Evolutionary conservation across 2,888 invertebrate genomes (phyloP).

Genomic region (Hyposoter didymator): DNA sequence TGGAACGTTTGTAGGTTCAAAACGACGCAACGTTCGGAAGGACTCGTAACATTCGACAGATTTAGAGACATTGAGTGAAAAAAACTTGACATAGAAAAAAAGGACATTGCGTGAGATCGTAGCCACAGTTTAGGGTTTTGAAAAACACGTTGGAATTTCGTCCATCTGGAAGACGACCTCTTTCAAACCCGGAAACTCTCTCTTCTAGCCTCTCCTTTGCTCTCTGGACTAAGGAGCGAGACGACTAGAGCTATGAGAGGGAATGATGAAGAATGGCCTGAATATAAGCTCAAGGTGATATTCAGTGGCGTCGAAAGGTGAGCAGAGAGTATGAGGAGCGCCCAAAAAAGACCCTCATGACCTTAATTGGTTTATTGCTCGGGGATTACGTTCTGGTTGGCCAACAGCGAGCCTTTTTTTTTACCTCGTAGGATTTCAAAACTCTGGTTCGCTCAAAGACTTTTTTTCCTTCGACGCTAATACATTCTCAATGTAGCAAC

Average conservation of each 20-base stretch:
- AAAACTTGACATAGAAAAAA: background rate
- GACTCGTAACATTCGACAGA: background rate
- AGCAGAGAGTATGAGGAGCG: constrained; percentile 31
- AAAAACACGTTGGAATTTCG: constrained; percentile 47
- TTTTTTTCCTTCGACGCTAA: background rate
- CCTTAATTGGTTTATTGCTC: constrained; percentile 80
- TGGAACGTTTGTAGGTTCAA: background rate
- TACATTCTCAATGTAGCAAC: constrained; percentile 7
- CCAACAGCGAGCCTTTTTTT: constrained; percentile 69
- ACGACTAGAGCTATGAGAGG: constrained; percentile 4
- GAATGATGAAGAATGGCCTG: constrained; percentile 29
- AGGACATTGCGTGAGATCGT: constrained; percentile 12
- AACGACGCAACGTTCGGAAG: background rate
- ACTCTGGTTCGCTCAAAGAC: constrained; percentile 15
- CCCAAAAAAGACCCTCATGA: constrained; percentile 62
- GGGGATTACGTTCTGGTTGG: constrained; percentile 74
- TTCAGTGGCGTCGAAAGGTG: constrained; percentile 31
- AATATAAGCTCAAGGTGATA: constrained; percentile 43
- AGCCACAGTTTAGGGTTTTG: constrained; percentile 16
- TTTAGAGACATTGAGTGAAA: background rate
- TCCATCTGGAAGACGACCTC: constrained; percentile 45
- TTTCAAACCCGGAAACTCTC: constrained; percentile 58
- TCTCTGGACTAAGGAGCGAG: constrained; percentile 8
- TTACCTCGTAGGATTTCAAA: constrained; percentile 47
- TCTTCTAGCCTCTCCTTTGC: background rate